A percentile compares a stretch with the other conserved stretches of the same genome.
Conservation (phyloP, 2,113 vertebrate species). For the Anser brachyrhynchus region DNA sequence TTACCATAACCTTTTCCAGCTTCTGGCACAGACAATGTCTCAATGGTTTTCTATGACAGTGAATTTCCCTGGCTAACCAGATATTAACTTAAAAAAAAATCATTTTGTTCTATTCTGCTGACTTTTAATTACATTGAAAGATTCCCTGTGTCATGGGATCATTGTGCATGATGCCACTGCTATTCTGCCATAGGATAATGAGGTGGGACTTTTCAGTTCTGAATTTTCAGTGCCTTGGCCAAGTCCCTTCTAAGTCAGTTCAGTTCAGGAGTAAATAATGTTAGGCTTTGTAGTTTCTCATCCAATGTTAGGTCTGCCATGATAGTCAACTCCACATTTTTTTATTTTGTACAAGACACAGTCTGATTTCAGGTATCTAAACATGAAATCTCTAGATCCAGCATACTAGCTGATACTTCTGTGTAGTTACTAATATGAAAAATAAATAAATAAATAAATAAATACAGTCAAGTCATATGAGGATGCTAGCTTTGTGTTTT, state of each 20-base stretch:
- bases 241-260: background rate
- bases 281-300: slow-evolving; percentile 30
- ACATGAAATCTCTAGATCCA: background rate
- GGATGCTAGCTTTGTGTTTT: background rate
- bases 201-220: slow-evolving; percentile 22
- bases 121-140: slow-evolving; percentile 53
- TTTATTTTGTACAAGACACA: background rate
- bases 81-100: slow-evolving; percentile 2
- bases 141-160: slow-evolving; percentile 8
- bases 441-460: too few species aligned
- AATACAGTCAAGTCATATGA: background rate
- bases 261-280: slow-evolving; percentile 5
- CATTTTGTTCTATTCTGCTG: slow-evolving; percentile 51
- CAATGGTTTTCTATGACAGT: slow-evolving; percentile 12
- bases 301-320: background rate
- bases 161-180: slow-evolving; percentile 11
- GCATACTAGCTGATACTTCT: background rate
- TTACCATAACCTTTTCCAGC: background rate
- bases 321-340: background rate
- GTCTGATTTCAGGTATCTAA: background rate
- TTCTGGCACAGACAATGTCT: background rate
- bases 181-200: slow-evolving; percentile 5
- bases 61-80: slow-evolving; percentile 19
- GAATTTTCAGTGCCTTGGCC: slow-evolving; percentile 24
- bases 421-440: background rate